Percentiles rank a stretch among this genome's conserved stretches.
Conservation (phyloP, 2,888 invertebrate species). For the Drosophila mercatorum region DNA sequence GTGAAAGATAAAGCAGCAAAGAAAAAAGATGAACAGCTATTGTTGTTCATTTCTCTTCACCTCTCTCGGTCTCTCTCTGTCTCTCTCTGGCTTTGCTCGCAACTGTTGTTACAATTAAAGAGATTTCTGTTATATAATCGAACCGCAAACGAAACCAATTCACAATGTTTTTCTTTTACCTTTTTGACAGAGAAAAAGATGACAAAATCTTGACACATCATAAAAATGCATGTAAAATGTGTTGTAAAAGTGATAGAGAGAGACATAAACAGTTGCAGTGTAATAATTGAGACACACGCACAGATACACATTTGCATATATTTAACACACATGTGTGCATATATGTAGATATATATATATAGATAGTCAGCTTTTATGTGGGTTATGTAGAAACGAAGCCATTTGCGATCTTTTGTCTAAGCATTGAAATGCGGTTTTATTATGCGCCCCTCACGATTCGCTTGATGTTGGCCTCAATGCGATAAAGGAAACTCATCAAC, state of each 20-base stretch:
- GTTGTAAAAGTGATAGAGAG: conserved; percentile 10
- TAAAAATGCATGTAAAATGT: conserved; percentile 34
- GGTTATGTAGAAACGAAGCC: conserved; percentile 56
- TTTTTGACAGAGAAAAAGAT: conserved; percentile 43
- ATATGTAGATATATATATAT: conserved; percentile 3
- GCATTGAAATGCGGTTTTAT: conserved; percentile 45
- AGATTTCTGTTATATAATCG: conserved; percentile 63
- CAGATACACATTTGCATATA: conserved; percentile 38
- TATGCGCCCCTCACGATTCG: conserved; percentile 46
- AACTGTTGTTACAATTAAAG: conserved; percentile 55
- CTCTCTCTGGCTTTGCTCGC: conserved; percentile 7
- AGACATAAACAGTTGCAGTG: conserved; percentile 31
- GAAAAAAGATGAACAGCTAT: conserved; percentile 51
- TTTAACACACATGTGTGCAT: conserved; percentile 14
- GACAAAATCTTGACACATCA: conserved; percentile 43
- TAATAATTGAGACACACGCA: conserved; percentile 25
- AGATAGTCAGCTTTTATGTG: conserved; percentile 50
- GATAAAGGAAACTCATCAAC: conserved; percentile 58
- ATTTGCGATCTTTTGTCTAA: conserved; percentile 56
- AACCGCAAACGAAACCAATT: conserved; percentile 38
- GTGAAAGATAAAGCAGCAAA: neutral
- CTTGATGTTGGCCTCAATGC: conserved; percentile 52
- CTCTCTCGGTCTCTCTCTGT: conserved; percentile 1
- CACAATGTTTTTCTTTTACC: conserved; percentile 24
- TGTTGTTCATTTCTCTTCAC: conserved; percentile 33